Base-by-base conservation (phyloP, 2,113 vertebrate genomes). In the Crypturellus undulatus region DNA sequence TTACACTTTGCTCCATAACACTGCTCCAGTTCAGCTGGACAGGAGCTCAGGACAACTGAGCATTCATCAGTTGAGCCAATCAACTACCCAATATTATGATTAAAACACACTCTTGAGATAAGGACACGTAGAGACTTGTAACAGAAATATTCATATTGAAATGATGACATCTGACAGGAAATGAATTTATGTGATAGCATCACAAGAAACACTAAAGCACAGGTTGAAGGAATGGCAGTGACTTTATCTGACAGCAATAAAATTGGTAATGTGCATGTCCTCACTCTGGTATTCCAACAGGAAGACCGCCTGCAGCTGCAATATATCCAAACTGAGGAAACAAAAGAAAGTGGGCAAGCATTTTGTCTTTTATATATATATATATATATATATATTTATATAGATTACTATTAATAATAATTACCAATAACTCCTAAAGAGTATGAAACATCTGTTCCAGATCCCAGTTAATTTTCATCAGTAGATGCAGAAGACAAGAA, bases 191-290 rank as follows among this genome's bases (percentile, higher is more conserved):
- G 11, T 36, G 52, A 63, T 58, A 63, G 45, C 25, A 63, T 13
- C 15, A 25, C 21, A n/a, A 65, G 34, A 58, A 70, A 47, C 25
- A 20, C 11, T 32, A 47, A 76, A 83, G 56, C 58, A 68, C 12
- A 38, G 59, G 19, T 1, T 84, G 69, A 28, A 69, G 64, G 72
- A 56, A 60, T 14, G 43, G 18, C n/a, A 49, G 0, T 65, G 24
- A 40, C 2, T 0, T 0, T 3, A 19, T 6, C 51, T 26, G n/a
- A 76, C n/a, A 63, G 42, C n/a, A 54, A 13, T 43, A 64, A 83
- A 43, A 43, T 19, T 3, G 3, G 9, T 30, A 52, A 47, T 70
- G 28, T 58, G 12, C 13, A 45, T 24, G 52, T 85, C 28, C 22
- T 47, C 16, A 43, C 42, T 67, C 28, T 22, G 13, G 8, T 56